Conservation (phyloP, 2,888 invertebrate species). For the Tiliacea citrago region DNA sequence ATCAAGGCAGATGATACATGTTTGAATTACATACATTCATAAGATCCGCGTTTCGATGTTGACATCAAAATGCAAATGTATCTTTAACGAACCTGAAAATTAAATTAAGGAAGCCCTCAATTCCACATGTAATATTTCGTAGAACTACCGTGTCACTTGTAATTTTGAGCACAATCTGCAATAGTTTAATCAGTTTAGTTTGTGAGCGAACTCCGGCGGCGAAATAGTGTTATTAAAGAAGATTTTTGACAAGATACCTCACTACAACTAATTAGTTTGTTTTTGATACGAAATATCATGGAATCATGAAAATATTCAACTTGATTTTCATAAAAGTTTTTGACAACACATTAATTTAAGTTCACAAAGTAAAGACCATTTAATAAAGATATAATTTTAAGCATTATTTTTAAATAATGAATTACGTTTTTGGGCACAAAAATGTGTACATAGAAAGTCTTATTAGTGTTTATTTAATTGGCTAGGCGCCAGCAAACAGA, state of each 20-base stretch:
- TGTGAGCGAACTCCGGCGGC: background rate
- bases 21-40: slow-evolving; percentile 8
- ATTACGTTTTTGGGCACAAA: background rate
- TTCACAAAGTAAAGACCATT: background rate
- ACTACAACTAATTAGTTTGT: background rate
- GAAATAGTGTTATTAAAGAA: background rate
- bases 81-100: slow-evolving; percentile 76
- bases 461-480: background rate
- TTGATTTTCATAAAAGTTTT: background rate
- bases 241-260: background rate
- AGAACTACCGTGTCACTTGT: slow-evolving; percentile 41
- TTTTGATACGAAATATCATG: background rate
- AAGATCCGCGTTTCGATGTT: slow-evolving; percentile 39
- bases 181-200: slow-evolving; percentile 10
- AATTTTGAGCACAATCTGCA: slow-evolving; percentile 17
- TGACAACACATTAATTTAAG: background rate
- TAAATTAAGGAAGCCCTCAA: slow-evolving; percentile 79
- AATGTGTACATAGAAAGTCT: background rate
- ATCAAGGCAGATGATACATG: background rate
- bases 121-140: slow-evolving; percentile 75
- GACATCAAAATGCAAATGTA: slow-evolving; percentile 74
- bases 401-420: background rate
- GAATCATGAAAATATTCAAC: too few relatives aligned
- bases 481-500: slow-evolving; percentile 2
- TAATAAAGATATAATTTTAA: background rate